Base-by-base conservation (phyloP, 2,888 invertebrate species). In the Euplagia quadripunctaria region DNA sequence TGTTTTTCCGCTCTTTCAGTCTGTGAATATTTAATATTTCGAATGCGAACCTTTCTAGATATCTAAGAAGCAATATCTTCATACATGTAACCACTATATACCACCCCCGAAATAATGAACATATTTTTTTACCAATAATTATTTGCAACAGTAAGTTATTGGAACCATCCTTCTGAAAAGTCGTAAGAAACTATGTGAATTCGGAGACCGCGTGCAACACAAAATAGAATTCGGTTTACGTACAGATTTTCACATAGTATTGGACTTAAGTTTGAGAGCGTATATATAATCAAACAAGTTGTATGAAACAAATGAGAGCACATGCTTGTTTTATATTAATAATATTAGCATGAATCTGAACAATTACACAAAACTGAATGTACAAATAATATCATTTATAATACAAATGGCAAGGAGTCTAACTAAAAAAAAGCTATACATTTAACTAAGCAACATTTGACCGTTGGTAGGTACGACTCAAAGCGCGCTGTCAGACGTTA, bases 21-120 rank as follows among this genome's bases (percentile, higher is more conserved):
- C 77, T 67, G 68, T 71, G 61, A 72, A 77, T 71, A 14, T 70
- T 73, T 75, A 82, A 83, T 83, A 78, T 83, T 82, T 83, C 76
- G 76, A 70, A 64, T 64, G 17, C 12, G 42, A 42, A 43, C 5
- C 69, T 49, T 42, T 61, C 31, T 14, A 31, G 31, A 66, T 17
- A 12, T 64, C 17, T 2, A 42, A 17, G 16, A 17, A 17, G 64
- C 42, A 14, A 64, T 64, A n/a, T 43, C 41, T 64, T 64, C 42
- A 17, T 17, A 64, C 64, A 42, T 61, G 58, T 61, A 61, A 61
- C 6, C n/a, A n/a, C n/a, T n/a, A 14, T 61, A 61, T 20, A 61
- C 31, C 14, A 61, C 14, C 20, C 20, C 31, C 12, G 31, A 7
- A 61, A 12, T 58, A 17, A 52, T 6, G 58, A 20, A 31, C 20